Evolutionary conservation across 2,113 vertebrate genomes (phyloP).

Genomic region (Vulpes lagopus): DNA sequence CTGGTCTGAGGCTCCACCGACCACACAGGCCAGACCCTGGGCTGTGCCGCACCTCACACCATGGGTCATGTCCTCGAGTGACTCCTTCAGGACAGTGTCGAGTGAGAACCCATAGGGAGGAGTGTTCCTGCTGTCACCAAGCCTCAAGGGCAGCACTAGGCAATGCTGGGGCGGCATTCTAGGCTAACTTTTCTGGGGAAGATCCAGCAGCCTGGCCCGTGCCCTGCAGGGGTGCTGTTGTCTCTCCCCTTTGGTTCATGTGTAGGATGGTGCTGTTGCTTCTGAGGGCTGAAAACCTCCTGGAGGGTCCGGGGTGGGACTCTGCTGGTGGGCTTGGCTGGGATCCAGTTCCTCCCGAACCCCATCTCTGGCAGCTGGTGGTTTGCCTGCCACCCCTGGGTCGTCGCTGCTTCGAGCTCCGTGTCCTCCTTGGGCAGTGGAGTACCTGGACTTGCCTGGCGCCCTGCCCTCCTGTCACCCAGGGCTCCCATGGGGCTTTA

Average conservation of each 20-base stretch:
- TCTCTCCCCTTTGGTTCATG: not conserved
- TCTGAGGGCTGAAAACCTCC: not conserved
- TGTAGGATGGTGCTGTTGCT: not conserved
- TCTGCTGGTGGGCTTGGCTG: not conserved
- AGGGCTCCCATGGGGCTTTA: not conserved
- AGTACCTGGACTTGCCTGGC: fast-evolving
- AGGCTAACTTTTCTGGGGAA: not conserved
- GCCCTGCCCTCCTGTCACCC: not conserved
- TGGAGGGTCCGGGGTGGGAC: fast-evolving
- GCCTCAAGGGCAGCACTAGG: no score
- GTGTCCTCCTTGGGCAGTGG: fast-evolving
- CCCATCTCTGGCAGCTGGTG: fast-evolving
- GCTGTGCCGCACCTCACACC: not conserved
- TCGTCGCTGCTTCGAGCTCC: fast-evolving
- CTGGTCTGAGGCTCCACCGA: no score
- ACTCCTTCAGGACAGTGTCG: not conserved
- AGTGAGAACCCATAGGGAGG: fast-evolving
- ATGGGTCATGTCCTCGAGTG: fast-evolving
- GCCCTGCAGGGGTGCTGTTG: not conserved
- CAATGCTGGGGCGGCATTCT: no score
- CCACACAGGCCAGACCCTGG: fast-evolving
- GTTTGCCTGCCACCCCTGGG: fast-evolving
- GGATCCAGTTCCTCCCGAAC: fast-evolving
- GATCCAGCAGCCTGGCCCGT: not conserved
- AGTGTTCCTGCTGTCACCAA: no score